phyloP scores from a whole-genome alignment of 2,888 invertebrate genomes.

The Eupithecia exiguata region DNA sequence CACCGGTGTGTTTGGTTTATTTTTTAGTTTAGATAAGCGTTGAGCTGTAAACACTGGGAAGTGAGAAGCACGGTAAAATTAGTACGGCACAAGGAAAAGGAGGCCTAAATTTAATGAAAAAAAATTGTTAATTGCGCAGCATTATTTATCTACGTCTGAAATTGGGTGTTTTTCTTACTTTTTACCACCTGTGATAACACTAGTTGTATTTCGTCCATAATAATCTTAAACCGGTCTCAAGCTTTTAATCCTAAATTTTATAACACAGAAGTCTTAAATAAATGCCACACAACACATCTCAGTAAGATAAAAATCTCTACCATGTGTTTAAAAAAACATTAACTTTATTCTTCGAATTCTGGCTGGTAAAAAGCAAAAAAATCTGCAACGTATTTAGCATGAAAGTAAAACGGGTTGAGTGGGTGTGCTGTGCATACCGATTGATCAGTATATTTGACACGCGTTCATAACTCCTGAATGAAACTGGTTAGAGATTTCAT shows the following conservation, averaged over 20 bases:
- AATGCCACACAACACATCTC: background rate
- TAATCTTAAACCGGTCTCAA: background rate
- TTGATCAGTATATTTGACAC: conserved; percentile 16
- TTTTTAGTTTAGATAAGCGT: background rate
- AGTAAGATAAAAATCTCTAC: background rate
- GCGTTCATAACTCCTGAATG: background rate
- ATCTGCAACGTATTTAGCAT: conserved; percentile 10
- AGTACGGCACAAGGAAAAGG: background rate
- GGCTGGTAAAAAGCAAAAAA: conserved; percentile 26
- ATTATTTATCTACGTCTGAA: background rate
- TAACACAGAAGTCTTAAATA: conserved; percentile 1
- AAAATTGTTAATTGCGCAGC: background rate
- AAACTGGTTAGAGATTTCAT: background rate
- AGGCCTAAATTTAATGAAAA: too few relatives aligned
- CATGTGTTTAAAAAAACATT: conserved; percentile 16
- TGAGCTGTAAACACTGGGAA: background rate
- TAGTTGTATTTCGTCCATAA: background rate
- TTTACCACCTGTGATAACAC: background rate
- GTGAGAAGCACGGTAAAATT: background rate
- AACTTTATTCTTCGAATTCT: conserved; percentile 21
- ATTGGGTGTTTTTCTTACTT: background rate
- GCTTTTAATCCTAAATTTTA: background rate
- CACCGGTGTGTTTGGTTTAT: background rate
- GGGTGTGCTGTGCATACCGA: background rate
- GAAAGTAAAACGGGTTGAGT: conserved; percentile 15